These are phyloP conservation scores for Athene cunicularia DNA, from an alignment of 2,113 vertebrate species.

Conservation along the genomic window DNA sequence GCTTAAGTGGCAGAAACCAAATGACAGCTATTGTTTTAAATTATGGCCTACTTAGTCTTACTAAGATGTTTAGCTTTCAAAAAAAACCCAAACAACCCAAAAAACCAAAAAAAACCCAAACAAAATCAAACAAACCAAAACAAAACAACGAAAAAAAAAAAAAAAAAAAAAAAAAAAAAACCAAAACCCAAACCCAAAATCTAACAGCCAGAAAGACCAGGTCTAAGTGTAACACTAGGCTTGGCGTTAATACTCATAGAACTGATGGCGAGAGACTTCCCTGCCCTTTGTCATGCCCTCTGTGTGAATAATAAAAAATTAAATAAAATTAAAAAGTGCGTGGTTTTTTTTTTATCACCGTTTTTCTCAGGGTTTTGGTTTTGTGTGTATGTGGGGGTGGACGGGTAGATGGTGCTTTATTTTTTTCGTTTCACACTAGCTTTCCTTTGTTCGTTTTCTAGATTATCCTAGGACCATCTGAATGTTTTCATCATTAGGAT, in stretches of 20 bases:
- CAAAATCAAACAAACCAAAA: too few species aligned
- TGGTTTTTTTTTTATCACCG: too few species aligned
- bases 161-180: too few species aligned
- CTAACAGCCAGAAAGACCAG: neutral
- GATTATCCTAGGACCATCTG: neutral
- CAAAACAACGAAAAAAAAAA: too few species aligned
- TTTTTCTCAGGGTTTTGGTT: neutral
- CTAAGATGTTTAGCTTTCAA: accelerated
- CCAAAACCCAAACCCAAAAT: too few species aligned
- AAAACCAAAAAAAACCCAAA: too few species aligned
- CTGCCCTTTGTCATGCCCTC: accelerated
- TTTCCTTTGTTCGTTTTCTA: neutral
- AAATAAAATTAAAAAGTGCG: neutral
- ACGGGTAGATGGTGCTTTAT: neutral
- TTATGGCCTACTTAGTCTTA: accelerated
- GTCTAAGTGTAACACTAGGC: accelerated
- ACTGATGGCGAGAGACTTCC: too few species aligned
- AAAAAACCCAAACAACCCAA: too few species aligned
- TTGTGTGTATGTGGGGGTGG: accelerated
- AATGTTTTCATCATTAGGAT: neutral
- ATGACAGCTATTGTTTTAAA: accelerated
- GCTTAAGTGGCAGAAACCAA: neutral
- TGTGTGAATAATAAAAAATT: neutral
- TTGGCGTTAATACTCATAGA: accelerated
- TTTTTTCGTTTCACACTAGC: neutral